Percentiles rank a stretch among this genome's conserved stretches.
phyloP scores from a whole-genome alignment of 2,113 vertebrate species.

The Trinectes maculatus region DNA sequence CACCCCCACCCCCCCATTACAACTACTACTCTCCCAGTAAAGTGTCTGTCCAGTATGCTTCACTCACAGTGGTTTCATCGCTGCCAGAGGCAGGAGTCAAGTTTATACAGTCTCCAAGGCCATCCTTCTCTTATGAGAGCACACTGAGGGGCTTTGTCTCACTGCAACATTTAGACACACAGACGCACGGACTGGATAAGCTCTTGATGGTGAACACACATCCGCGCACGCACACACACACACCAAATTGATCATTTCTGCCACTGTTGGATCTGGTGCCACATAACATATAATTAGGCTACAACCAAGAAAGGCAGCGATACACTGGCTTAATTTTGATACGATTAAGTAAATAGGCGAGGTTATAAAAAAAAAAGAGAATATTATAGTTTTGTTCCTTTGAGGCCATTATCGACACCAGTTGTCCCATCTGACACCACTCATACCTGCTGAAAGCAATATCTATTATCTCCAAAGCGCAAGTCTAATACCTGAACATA shows the following conservation, averaged over 20 bases:
- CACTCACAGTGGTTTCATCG: constrained; percentile 48
- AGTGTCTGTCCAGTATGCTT: constrained; percentile 71
- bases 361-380: constrained; percentile 45
- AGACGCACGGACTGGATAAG: constrained; percentile 36
- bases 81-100: constrained; percentile 41
- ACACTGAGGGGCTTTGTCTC: constrained; percentile 69
- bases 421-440: constrained; percentile 48
- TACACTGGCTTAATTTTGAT: constrained; percentile 71
- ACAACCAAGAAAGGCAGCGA: constrained; percentile 61
- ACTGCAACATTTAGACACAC: constrained; percentile 33
- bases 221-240: constrained; percentile 14
- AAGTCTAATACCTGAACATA: no score
- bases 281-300: constrained; percentile 61
- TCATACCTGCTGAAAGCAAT: constrained; percentile 47
- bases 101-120: constrained; percentile 59
- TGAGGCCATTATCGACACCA: constrained; percentile 48
- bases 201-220: constrained; percentile 31
- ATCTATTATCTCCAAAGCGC: constrained; percentile 17
- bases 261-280: constrained; percentile 55
- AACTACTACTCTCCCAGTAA: constrained; percentile 38
- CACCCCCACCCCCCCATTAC: constrained; percentile 2
- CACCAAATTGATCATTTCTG: constrained; percentile 60
- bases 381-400: constrained; percentile 55
- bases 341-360: constrained; percentile 67
- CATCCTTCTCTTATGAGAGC: constrained; percentile 50